Evolutionary conservation across 1,140 invertebrate species (phyloP).

Genomic region (Macrotrachela quadricornifera): DNA sequence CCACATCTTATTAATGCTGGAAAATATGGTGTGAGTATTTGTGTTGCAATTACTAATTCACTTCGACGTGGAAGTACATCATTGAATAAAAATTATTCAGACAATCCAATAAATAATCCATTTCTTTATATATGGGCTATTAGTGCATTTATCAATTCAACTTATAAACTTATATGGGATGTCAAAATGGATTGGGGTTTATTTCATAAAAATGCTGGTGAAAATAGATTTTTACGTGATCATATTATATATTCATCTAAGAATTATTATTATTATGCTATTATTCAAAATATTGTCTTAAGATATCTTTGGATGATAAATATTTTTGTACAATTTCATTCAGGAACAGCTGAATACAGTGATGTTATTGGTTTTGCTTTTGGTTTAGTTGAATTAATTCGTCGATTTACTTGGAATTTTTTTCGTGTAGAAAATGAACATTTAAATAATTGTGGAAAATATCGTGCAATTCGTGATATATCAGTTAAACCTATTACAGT

Average conservation of each 20-base stretch:
- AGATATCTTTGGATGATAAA: slow-evolving; percentile 95
- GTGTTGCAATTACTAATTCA: too few species aligned
- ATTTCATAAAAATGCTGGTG: slow-evolving; percentile 60
- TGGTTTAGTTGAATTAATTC: too few species aligned
- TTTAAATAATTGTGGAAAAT: too few species aligned
- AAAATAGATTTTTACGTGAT: slow-evolving; percentile 47
- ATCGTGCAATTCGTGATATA: too few species aligned
- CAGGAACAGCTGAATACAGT: too few species aligned
- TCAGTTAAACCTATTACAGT: too few species aligned
- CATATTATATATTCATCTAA: slow-evolving; percentile 42
- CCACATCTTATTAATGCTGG: slow-evolving; percentile 89
- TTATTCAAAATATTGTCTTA: slow-evolving; percentile 76
- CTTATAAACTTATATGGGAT: slow-evolving; percentile 77
- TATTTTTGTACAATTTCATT: too few species aligned
- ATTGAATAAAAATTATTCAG: too few species aligned
- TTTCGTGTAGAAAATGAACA: too few species aligned
- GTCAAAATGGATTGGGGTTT: slow-evolving; percentile 96
- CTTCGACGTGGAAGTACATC: too few species aligned
- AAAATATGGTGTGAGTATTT: slow-evolving; percentile 91
- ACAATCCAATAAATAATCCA: neutral
- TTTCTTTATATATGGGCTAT: slow-evolving; percentile 14
- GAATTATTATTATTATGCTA: slow-evolving; percentile 83
- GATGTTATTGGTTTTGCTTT: too few species aligned
- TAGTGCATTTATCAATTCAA: slow-evolving; percentile 49
- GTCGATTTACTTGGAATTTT: too few species aligned